Conservation (phyloP, 2,888 invertebrate species). For the Lasioglossum oenotherae region DNA sequence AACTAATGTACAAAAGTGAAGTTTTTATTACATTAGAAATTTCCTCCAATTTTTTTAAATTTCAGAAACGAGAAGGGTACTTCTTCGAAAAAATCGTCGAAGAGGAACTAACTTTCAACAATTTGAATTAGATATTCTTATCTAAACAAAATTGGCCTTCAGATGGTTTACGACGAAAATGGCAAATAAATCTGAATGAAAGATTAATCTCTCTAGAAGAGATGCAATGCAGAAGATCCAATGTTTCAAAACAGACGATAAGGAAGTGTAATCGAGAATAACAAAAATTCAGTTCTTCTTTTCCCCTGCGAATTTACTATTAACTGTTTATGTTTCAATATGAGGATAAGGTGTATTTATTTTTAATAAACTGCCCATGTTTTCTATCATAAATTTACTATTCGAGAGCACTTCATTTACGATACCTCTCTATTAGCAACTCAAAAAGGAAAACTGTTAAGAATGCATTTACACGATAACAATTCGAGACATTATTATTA, state of each 20-base stretch:
- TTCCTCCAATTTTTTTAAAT: background rate
- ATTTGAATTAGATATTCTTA: background rate
- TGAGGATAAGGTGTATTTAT: conserved; percentile 13
- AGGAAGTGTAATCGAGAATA: background rate
- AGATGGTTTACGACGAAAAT: background rate
- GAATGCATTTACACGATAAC: background rate
- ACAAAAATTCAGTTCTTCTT: background rate
- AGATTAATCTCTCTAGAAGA: background rate
- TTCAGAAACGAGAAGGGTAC: background rate
- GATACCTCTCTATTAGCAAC: background rate
- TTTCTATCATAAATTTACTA: background rate
- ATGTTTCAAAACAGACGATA: background rate
- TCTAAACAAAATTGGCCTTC: background rate
- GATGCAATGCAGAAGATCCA: background rate
- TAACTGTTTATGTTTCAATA: conserved; percentile 4
- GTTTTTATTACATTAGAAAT: background rate
- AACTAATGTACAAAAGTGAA: background rate
- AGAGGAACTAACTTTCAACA: background rate
- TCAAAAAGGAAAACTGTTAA: background rate
- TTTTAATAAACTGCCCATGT: conserved; percentile 5
- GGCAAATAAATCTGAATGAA: background rate
- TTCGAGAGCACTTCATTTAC: background rate
- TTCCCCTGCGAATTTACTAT: background rate
- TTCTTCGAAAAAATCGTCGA: background rate
- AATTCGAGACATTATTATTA: background rate